Evolutionary conservation across 1,140 invertebrate species (phyloP), one percentile per base, ranked within the genome.

Genomic region (Ceratitis capitata): DNA sequence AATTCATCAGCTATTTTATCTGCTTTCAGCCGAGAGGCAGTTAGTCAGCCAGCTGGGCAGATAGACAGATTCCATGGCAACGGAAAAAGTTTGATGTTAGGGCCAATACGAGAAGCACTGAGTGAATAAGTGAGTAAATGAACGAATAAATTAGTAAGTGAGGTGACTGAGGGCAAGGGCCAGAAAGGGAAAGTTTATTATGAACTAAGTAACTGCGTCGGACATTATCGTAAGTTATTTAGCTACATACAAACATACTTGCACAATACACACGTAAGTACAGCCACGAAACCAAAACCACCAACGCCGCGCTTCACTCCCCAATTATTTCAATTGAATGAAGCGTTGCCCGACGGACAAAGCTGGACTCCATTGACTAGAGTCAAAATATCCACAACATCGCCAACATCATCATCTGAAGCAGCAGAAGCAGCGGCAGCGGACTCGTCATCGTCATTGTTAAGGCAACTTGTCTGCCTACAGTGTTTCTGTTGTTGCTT

Each of bases 131-230:
- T 56, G 51, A 56, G 51, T 56, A 56, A 56, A 56, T 56, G 51
- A 56, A 56, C n/a, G 51, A 56, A 56, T 56, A 56, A 56, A 56
- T 56, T 56, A 64, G 58, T 64, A 64, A 64, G 58, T 64, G 58
- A 64, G 29, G 58, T 64, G 58, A 64, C 12, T 64, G 23, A 29
- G 58, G 26, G 23, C 58, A 10, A 32, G 3, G 58, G 58, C 51
- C 19, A 56, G 47, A 32, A 23, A 64, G 58, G 23, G 58, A 32
- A 64, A 64, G 58, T 64, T 64, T 64, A 32, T 35, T 64, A 64
- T 64, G 58, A 64, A 64, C 58, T 32, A 64, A 64, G 23, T 32
- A 64, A 64, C 58, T 56, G 51, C 19, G 51, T 23, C 51, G 51
- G 29, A 64, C 58, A 64, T 32, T 29, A 6, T 64, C 58, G 29